Conservation (phyloP, 2,888 invertebrate species). For the Abscondita cerata region DNA sequence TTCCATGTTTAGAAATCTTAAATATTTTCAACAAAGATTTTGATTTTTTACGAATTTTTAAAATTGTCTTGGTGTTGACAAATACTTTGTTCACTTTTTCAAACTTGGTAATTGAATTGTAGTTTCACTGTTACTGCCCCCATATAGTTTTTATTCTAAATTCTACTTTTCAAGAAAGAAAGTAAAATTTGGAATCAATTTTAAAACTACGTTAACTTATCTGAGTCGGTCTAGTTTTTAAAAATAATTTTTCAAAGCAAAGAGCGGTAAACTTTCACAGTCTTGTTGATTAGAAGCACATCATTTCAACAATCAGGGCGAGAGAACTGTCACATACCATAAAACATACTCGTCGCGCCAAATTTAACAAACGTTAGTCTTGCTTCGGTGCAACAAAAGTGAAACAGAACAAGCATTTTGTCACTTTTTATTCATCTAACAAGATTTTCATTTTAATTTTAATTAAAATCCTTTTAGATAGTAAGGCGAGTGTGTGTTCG, state of each 20-base stretch:
- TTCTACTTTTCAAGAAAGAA: too few relatives aligned
- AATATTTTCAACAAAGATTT: too few relatives aligned
- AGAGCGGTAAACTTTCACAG: slow-evolving; percentile 48
- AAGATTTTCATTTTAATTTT: slow-evolving; percentile 31
- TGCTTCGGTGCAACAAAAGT: slow-evolving; percentile 39
- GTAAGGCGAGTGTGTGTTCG: slow-evolving; percentile 9
- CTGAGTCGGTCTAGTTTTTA: background rate
- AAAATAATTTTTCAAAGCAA: slow-evolving; percentile 39
- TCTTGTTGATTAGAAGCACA: slow-evolving; percentile 44
- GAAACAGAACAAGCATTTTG: slow-evolving; percentile 36
- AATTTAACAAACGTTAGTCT: slow-evolving; percentile 38
- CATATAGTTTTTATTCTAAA: too few relatives aligned
- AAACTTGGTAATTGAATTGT: too few relatives aligned
- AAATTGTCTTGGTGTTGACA: too few relatives aligned
- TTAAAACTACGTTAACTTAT: background rate
- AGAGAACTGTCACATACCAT: slow-evolving; percentile 35
- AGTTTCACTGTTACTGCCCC: too few relatives aligned
- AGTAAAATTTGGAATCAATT: background rate
- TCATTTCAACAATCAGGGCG: slow-evolving; percentile 41
- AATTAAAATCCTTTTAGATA: slow-evolving; percentile 32
- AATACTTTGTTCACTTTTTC: too few relatives aligned
- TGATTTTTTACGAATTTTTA: too few relatives aligned
- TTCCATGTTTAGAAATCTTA: too few relatives aligned
- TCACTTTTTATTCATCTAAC: slow-evolving; percentile 37
- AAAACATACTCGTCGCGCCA: slow-evolving; percentile 35